Percentiles rank a stretch among this genome's conserved stretches.
Conservation (phyloP, 2,797 vertebrate species). For the Philypnodon macrostomus region DNA sequence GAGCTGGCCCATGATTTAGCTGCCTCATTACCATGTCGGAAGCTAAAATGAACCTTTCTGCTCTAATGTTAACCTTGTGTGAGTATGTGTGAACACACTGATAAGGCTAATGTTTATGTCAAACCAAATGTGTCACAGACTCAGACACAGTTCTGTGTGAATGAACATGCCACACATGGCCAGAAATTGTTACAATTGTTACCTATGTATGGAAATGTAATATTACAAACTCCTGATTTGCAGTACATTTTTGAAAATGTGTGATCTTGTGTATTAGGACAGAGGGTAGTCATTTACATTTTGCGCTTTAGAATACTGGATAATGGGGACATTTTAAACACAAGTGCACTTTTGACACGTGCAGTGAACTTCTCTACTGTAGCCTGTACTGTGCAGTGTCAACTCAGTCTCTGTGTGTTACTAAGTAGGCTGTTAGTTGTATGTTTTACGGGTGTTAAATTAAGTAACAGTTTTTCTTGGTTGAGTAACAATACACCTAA, state of each 20-base stretch:
- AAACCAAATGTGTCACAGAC: slow-evolving; percentile 45
- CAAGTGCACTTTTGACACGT: not conserved
- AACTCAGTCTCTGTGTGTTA: too few species aligned
- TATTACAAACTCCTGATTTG: too few species aligned
- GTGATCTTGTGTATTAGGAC: too few species aligned
- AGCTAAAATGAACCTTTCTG: slow-evolving; percentile 76
- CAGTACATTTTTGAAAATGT: too few species aligned
- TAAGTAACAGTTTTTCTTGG: slow-evolving; percentile 4
- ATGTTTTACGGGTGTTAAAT: slow-evolving; percentile 4
- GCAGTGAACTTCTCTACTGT: not conserved
- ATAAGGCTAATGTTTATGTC: slow-evolving; percentile 47
- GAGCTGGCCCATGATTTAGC: slow-evolving; percentile 71
- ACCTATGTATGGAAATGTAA: too few species aligned
- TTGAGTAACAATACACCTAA: not conserved
- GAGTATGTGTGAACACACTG: slow-evolving; percentile 19
- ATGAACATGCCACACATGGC: slow-evolving; percentile 26
- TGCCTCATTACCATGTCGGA: slow-evolving; percentile 76
- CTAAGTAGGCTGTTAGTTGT: slow-evolving; percentile 4
- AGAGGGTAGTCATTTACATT: too few species aligned
- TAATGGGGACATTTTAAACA: too few species aligned
- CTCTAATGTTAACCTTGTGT: slow-evolving; percentile 68
- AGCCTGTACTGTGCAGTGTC: not conserved
- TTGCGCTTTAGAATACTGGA: too few species aligned
- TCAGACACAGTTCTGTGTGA: slow-evolving; percentile 47
- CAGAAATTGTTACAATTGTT: too few species aligned